Conservation (phyloP, 2,888 invertebrate species). For the Epinotia demarniana region DNA sequence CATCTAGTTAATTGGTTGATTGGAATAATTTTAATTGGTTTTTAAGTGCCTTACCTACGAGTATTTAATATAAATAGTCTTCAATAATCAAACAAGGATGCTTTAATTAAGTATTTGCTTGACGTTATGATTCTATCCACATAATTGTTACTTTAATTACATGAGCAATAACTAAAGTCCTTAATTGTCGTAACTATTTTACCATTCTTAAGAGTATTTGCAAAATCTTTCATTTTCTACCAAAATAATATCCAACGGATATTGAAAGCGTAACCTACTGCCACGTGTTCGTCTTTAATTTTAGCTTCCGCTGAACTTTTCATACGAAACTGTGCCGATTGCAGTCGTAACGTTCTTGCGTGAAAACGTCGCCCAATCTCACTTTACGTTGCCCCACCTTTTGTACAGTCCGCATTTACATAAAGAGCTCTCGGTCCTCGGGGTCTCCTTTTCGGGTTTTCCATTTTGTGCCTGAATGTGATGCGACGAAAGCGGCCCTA, state of each 20-base stretch:
- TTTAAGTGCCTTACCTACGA: too few species aligned
- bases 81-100: too few species aligned
- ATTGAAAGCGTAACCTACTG: constrained; percentile 51
- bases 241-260: constrained; percentile 50
- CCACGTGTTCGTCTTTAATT: constrained; percentile 59
- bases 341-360: constrained; percentile 60
- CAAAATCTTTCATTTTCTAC: constrained; percentile 14
- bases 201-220: neutral
- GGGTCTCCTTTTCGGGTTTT: constrained; percentile 79
- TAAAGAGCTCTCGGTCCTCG: constrained; percentile 78
- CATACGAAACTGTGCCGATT: constrained; percentile 61
- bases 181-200: neutral
- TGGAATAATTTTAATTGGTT: too few species aligned
- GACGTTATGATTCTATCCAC: too few species aligned
- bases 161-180: neutral
- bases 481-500: constrained; percentile 59
- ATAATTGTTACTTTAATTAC: neutral
- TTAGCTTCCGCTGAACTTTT: constrained; percentile 55
- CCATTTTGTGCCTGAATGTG: constrained; percentile 79
- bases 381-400: constrained; percentile 75
- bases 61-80: too few species aligned
- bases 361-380: constrained; percentile 74
- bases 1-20: too few species aligned
- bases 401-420: constrained; percentile 78
- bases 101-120: too few species aligned